Base-by-base conservation (phyloP, 1,140 invertebrate genomes). In the Polyergus mexicanus region DNA sequence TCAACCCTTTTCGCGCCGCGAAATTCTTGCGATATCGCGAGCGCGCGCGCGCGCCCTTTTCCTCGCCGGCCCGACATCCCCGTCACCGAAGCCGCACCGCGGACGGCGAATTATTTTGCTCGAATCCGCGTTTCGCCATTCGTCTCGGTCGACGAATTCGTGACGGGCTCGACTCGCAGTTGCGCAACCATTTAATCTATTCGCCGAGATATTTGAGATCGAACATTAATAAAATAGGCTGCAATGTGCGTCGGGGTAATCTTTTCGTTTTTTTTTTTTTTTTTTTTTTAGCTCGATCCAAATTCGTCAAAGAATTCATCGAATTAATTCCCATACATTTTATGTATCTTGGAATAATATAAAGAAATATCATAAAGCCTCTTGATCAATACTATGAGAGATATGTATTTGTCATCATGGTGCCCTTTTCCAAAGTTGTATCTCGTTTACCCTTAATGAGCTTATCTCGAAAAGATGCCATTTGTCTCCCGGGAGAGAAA, bases 21-120 rank as follows among this genome's bases (percentile, higher is more conserved):
- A 89, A 89, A 89, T 89, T 89, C 88, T 89, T 78, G 88, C 84
- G 88, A 89, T 89, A 58, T 86, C 84, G 60, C n/a, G n/a, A n/a
- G n/a, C n/a, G n/a, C n/a, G n/a, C n/a, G n/a, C n/a, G n/a, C 87
- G 88, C 84, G 77, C 88, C 87, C 77, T 86, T 78, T 75, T 84
- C 68, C 75, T 66, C 88, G 75, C 88, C 41, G 28, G 3, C 65
- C 78, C 83, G 86, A 28, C 1, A 81, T 65, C 68, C 80, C 41
- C 63, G 69, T 71, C 25, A 0, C 25, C 76, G 68, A 44, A 44
- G 11, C 47, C 28, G 41, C 25, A 22, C 54, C 58, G 74, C 80
- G 81, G 58, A 35, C 86, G 78, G 78, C 54, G 51, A 47, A 38
- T 83, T 83, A 83, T 83, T 75, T 56, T 71, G 25, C 58, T 62